Conservation (phyloP, 35 echinoderm and acorn worm species). For the Heliocidaris tuberculata region DNA sequence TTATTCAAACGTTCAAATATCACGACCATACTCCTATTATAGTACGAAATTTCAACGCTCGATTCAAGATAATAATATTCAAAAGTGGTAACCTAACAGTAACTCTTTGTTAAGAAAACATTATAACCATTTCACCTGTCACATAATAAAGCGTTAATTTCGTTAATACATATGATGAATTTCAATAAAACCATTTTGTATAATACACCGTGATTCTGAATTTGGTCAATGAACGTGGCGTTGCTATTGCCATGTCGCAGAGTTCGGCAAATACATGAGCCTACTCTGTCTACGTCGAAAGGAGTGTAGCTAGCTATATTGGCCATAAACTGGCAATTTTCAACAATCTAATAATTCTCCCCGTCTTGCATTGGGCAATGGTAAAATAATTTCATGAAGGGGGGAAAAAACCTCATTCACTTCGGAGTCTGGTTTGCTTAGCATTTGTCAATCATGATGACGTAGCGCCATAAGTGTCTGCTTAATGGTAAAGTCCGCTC, state of each 20-base stretch:
- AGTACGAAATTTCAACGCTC: too few relatives aligned
- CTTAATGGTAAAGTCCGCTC: not conserved
- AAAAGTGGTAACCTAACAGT: too few relatives aligned
- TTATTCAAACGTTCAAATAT: too few relatives aligned
- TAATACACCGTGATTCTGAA: too few relatives aligned
- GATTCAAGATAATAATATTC: too few relatives aligned
- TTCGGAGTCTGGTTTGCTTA: not conserved
- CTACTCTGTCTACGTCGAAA: not conserved
- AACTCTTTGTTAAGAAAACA: too few relatives aligned
- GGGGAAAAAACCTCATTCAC: not conserved
- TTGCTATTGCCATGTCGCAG: not conserved
- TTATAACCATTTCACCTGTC: too few relatives aligned
- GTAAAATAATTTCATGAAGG: slow-evolving; percentile 28
- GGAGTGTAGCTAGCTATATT: not conserved
- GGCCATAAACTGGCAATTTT: not conserved
- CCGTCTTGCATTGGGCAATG: slow-evolving; percentile 7
- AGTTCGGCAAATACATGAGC: slow-evolving; percentile 21
- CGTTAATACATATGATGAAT: too few relatives aligned
- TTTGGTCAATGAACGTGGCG: too few relatives aligned
- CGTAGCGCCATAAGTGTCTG: slow-evolving; percentile 44
- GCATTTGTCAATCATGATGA: not conserved
- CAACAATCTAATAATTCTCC: slow-evolving; percentile 43
- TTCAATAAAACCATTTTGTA: too few relatives aligned
- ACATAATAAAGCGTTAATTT: too few relatives aligned
- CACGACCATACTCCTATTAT: too few relatives aligned